Percentiles rank a stretch among this genome's conserved stretches.
These are phyloP conservation scores for Manacus vitellinus DNA, from an alignment of 2,113 vertebrate species.

Conservation along the genomic window DNA sequence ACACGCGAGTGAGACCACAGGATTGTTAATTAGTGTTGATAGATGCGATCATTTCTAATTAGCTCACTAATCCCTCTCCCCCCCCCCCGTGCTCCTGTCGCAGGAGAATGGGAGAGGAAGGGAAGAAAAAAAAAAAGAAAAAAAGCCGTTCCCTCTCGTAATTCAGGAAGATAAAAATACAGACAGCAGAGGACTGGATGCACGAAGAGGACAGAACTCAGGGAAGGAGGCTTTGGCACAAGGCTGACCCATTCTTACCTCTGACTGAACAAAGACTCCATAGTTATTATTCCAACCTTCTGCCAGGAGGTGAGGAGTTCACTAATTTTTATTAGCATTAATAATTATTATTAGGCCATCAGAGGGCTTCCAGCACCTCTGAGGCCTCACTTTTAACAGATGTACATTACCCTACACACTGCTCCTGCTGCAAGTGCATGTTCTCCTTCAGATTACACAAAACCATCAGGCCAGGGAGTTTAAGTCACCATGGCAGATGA, in stretches of 20 bases:
- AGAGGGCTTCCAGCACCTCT: not conserved
- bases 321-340: conserved; percentile 50
- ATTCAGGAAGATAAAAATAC: conserved; percentile 8
- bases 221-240: not conserved
- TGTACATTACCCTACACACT: not conserved
- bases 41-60: conserved; percentile 85
- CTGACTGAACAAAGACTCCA: not conserved
- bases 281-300: conserved; percentile 25
- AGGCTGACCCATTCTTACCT: not conserved
- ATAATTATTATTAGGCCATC: conserved; percentile 53
- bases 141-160: not conserved
- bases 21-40: conserved; percentile 82
- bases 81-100: not conserved
- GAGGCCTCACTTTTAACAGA: not conserved
- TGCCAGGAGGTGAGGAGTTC: conserved; percentile 28
- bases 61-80: conserved; percentile 80
- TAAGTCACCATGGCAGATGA: not conserved
- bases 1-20: conserved; percentile 69
- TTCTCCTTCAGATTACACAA: not conserved
- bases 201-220: not conserved
- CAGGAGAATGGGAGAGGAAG: not conserved
- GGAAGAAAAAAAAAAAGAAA: not conserved
- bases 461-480: rapidly evolving
- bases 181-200: not conserved
- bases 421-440: not conserved